Conservation (phyloP, 2,888 invertebrate genomes). For the Spicauda simplicius region DNA sequence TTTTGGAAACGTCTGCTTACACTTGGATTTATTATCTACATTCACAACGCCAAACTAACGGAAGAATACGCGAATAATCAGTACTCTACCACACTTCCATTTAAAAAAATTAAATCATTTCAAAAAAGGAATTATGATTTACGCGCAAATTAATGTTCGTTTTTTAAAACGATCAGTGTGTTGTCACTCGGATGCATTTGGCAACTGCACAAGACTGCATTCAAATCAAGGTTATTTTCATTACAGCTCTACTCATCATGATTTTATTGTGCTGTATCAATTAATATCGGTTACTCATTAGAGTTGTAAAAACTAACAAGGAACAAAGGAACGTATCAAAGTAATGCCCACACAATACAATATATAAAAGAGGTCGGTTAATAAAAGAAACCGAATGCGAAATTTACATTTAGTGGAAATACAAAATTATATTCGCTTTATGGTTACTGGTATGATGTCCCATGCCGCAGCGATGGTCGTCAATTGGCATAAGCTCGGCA, state of each 20-base stretch:
- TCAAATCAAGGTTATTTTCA: conserved; percentile 70
- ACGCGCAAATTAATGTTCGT: conserved; percentile 31
- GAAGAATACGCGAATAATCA: neutral
- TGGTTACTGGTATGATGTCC: too few relatives aligned
- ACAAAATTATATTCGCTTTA: too few relatives aligned
- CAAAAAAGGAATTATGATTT: conserved; percentile 7
- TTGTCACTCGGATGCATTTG: conserved; percentile 54
- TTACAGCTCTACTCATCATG: conserved; percentile 44
- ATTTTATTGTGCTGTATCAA: conserved; percentile 30
- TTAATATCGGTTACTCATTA: conserved; percentile 30
- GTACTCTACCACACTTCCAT: neutral
- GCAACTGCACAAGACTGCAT: conserved; percentile 60
- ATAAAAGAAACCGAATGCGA: too few relatives aligned
- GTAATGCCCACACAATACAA: too few relatives aligned
- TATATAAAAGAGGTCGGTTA: too few relatives aligned
- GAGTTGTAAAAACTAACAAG: neutral
- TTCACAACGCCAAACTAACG: neutral
- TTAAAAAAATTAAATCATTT: neutral
- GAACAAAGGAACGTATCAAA: neutral
- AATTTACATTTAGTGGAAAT: too few relatives aligned
- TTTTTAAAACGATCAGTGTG: conserved; percentile 42
- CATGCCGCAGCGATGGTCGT: too few relatives aligned
- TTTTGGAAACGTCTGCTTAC: conserved; percentile 55
- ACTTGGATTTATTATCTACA: neutral
- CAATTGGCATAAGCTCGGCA: too few relatives aligned